These are phyloP conservation scores for Tetraodon nigroviridis DNA, from an alignment of 2,113 vertebrate species.

Conservation along the genomic window DNA sequence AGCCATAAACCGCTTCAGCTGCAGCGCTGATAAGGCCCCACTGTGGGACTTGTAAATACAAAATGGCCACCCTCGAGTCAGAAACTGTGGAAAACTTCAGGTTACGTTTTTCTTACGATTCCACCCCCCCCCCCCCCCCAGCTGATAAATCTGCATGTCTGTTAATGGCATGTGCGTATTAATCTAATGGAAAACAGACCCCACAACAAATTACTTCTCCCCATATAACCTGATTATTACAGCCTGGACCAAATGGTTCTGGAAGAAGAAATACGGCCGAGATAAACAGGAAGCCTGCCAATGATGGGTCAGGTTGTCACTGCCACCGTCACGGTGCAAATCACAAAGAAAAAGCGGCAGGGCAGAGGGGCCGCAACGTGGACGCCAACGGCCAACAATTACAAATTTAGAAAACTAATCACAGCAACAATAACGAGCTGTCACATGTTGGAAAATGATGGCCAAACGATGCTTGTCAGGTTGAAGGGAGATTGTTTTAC, in stretches of 20 bases:
- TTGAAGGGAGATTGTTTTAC: constrained; percentile 20
- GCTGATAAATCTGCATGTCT: constrained; percentile 56
- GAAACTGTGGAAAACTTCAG: constrained; percentile 42
- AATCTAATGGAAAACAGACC: constrained; percentile 61
- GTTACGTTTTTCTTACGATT: constrained; percentile 19
- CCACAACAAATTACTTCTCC: constrained; percentile 38
- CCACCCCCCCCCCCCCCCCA: constrained; percentile 14
- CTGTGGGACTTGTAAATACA: constrained; percentile 48
- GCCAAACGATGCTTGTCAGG: constrained; percentile 22
- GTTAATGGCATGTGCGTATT: constrained; percentile 44
- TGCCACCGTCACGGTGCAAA: not conserved
- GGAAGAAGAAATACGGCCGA: constrained; percentile 14
- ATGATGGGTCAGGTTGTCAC: not conserved
- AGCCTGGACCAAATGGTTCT: constrained; percentile 38
- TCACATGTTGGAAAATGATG: constrained; percentile 13
- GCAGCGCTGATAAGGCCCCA: constrained; percentile 42
- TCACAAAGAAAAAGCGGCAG: not conserved
- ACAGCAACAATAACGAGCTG: constrained; percentile 29
- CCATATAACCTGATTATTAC: constrained; percentile 51
- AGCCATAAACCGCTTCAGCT: constrained; percentile 49
- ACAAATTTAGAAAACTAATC: constrained; percentile 16
- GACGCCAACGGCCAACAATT: not conserved
- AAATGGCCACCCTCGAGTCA: constrained; percentile 58
- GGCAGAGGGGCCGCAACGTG: not conserved
- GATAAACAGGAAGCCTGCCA: constrained; percentile 3